A percentile compares a stretch with the other conserved stretches of the same genome.
Conservation (phyloP, 2,113 vertebrate genomes). For the Gymnocephalus cernua region DNA sequence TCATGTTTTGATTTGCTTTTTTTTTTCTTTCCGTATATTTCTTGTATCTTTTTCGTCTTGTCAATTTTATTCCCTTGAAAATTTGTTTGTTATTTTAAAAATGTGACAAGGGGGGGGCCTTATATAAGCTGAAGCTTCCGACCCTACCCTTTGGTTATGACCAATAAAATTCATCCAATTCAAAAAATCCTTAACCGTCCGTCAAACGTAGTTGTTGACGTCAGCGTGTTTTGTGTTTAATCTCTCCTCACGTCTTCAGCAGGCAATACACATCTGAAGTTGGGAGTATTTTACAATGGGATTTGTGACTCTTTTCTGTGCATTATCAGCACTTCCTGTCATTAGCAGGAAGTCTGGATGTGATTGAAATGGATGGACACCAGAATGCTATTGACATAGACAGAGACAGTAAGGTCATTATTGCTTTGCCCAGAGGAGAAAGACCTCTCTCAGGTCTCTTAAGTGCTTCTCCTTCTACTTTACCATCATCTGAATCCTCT, state of each 20-base stretch:
- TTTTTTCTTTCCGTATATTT: too few species aligned
- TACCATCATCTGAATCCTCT: conserved; percentile 48
- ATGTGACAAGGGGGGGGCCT: too few species aligned
- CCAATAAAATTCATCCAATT: too few species aligned
- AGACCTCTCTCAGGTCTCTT: conserved; percentile 65
- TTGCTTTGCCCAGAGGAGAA: conserved; percentile 63
- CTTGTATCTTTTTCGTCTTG: background rate
- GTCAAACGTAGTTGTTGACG: conserved; percentile 2
- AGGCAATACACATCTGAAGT: conserved; percentile 10
- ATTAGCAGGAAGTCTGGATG: conserved; percentile 59
- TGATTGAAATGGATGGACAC: conserved; percentile 63
- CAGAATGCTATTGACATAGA: conserved; percentile 69
- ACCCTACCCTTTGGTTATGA: too few species aligned
- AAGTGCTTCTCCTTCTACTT: conserved; percentile 64
- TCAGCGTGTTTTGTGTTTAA: conserved; percentile 31
- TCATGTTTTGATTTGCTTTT: too few species aligned
- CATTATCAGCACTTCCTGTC: conserved; percentile 72
- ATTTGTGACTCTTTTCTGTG: conserved; percentile 39
- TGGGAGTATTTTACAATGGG: background rate
- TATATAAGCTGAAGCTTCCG: too few species aligned
- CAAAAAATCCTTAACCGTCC: conserved; percentile 3
- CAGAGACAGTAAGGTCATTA: conserved; percentile 75
- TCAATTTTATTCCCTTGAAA: too few species aligned
- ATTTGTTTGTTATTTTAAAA: too few species aligned
- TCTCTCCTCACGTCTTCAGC: background rate